Evolutionary conservation across 1,140 invertebrate genomes (phyloP).

Genomic region (Aphidius gifuensis): DNA sequence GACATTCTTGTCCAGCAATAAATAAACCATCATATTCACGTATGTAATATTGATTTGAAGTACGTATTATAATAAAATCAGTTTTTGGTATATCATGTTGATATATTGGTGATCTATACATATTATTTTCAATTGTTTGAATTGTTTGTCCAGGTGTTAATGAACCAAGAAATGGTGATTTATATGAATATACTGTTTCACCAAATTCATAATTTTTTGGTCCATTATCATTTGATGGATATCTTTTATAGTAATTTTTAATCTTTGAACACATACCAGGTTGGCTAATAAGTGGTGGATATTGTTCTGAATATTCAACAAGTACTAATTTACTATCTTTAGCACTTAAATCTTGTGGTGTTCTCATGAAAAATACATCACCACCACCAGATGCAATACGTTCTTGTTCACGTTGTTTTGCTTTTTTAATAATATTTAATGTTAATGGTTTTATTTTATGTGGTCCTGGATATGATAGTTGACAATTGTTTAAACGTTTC

Average conservation of each 20-base stretch:
- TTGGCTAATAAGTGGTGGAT: constrained; percentile 94
- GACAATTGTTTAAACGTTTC: constrained; percentile 82
- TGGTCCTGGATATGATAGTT: constrained; percentile 65
- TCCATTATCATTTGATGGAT: constrained; percentile 62
- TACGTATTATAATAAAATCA: constrained; percentile 94
- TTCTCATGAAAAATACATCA: constrained; percentile 99
- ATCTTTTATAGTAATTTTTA: constrained; percentile 96
- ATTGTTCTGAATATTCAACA: constrained; percentile 96
- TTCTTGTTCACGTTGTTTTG: constrained; percentile 90
- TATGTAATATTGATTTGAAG: constrained; percentile 84
- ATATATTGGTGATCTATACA: constrained; percentile 96
- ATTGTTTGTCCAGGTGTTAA: constrained; percentile 89
- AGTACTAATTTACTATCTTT: constrained; percentile 92
- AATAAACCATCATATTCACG: constrained; percentile 88
- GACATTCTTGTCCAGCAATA: constrained; percentile 93
- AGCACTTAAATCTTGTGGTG: constrained; percentile 91
- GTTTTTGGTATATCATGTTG: constrained; percentile 76
- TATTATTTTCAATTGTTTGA: constrained; percentile 95
- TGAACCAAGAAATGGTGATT: constrained; percentile 94
- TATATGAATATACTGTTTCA: constrained; percentile 93
- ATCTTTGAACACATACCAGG: constrained; percentile 98
- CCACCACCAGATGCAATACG: constrained; percentile 91
- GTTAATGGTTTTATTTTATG: constrained; percentile 78
- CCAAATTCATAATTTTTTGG: constrained; percentile 89
- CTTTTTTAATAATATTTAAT: constrained; percentile 90